phyloP scores from a whole-genome alignment of 1,140 invertebrate species.

The Drosophila bipectinata region DNA sequence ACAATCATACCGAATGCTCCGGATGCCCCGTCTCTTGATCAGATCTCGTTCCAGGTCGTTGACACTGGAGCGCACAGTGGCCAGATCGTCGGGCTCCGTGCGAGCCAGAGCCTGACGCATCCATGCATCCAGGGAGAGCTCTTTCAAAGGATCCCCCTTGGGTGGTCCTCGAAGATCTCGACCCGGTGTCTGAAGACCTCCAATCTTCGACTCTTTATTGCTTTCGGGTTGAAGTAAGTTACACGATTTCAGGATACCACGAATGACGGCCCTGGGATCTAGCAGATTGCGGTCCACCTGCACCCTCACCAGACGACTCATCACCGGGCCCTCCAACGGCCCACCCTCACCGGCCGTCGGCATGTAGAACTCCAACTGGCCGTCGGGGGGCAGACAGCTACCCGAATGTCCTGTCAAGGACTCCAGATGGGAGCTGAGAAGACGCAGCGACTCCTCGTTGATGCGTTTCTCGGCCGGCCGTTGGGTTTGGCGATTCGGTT shows the following conservation, averaged over 20 bases:
- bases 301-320: slow-evolving; percentile 87
- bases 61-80: slow-evolving; percentile 87
- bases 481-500: slow-evolving; percentile 96
- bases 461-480: slow-evolving; percentile 93
- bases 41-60: slow-evolving; percentile 86
- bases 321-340: slow-evolving; percentile 84
- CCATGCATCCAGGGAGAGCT: slow-evolving; percentile 84
- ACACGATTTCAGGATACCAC: slow-evolving; percentile 90
- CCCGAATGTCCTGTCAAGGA: slow-evolving; percentile 70
- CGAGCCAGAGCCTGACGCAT: slow-evolving; percentile 84
- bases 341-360: slow-evolving; percentile 85
- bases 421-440: slow-evolving; percentile 92
- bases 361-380: slow-evolving; percentile 89
- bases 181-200: not conserved
- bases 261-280: slow-evolving; percentile 89
- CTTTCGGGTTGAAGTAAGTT: slow-evolving; percentile 86
- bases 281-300: slow-evolving; percentile 85
- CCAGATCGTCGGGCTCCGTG: slow-evolving; percentile 77
- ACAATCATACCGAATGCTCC: slow-evolving; percentile 89
- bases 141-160: not conserved
- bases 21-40: slow-evolving; percentile 85
- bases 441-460: slow-evolving; percentile 95
- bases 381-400: slow-evolving; percentile 85
- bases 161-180: not conserved
- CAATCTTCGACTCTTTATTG: not conserved